Evolutionary conservation across 2,888 invertebrate genomes (phyloP).

Genomic region (Morpho achilles): DNA sequence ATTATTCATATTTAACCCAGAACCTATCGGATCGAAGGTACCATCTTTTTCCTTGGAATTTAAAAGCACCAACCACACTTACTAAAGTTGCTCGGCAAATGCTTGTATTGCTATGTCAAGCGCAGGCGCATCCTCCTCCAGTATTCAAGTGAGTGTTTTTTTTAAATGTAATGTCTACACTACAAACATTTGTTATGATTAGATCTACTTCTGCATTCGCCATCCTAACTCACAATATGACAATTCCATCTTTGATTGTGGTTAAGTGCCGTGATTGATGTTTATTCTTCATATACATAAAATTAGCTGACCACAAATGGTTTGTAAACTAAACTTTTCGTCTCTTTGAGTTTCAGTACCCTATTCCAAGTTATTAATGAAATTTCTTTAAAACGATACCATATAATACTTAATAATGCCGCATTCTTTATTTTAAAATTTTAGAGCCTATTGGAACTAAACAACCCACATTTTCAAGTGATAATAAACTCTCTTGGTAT

Average conservation of each 20-base stretch:
- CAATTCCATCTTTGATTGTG: no score
- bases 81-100: slow-evolving; percentile 73
- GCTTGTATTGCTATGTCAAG: slow-evolving; percentile 83
- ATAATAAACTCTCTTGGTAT: slow-evolving; percentile 81
- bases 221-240: no score
- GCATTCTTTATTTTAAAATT: slow-evolving; percentile 32
- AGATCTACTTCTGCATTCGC: no score
- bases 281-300: no score
- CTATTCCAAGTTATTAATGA: slow-evolving; percentile 82
- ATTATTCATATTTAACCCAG: slow-evolving; percentile 51
- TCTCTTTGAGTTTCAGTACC: slow-evolving; percentile 79
- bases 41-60: slow-evolving; percentile 77
- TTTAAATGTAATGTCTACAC: background rate
- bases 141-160: slow-evolving; percentile 81
- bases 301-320: no score
- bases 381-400: background rate
- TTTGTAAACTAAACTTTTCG: background rate
- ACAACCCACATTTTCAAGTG: slow-evolving; percentile 79
- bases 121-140: slow-evolving; percentile 84
- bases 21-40: slow-evolving; percentile 81
- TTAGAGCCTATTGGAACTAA: slow-evolving; percentile 81
- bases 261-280: no score
- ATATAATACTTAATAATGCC: no score
- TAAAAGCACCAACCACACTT: slow-evolving; percentile 80
- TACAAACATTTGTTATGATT: background rate